Percentiles rank a stretch among this genome's conserved stretches.
These are phyloP conservation scores for Oceanodroma tethys DNA, from an alignment of 2,113 vertebrate species.

Conservation along the genomic window DNA sequence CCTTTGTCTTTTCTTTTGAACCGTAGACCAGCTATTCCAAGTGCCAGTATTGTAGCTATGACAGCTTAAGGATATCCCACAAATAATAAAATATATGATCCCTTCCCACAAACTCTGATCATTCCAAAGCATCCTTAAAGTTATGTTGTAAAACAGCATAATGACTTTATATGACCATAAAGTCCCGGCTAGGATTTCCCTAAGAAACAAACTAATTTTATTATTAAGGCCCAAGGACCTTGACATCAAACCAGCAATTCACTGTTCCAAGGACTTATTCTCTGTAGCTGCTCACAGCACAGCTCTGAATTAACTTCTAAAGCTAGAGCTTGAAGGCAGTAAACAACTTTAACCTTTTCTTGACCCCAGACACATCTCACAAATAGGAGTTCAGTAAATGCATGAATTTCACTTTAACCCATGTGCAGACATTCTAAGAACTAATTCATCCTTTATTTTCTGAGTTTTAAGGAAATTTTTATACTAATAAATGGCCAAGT, in stretches of 20 bases:
- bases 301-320: slow-evolving; percentile 45
- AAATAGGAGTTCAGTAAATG: slow-evolving; percentile 15
- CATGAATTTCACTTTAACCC: background rate
- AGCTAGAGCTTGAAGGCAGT: slow-evolving; percentile 2
- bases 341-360: slow-evolving; percentile 39
- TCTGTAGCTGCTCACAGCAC: background rate
- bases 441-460: background rate
- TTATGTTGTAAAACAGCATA: background rate
- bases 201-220: slow-evolving; percentile 26
- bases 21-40: background rate
- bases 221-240: slow-evolving; percentile 5
- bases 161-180: slow-evolving; percentile 18
- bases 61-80: slow-evolving; percentile 11
- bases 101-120: background rate
- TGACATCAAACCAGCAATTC: slow-evolving; percentile 29
- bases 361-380: slow-evolving; percentile 1
- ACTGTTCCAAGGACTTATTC: background rate
- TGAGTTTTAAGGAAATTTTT: background rate
- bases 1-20: background rate
- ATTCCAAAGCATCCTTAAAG: slow-evolving; percentile 12
- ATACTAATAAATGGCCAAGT: background rate
- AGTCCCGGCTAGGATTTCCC: slow-evolving; percentile 8
- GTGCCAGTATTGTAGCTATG: background rate
- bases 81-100: background rate
- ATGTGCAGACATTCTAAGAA: background rate